Evolutionary conservation across 2,113 vertebrate genomes (phyloP).

Genomic region (Leptodactylus fuscus): DNA sequence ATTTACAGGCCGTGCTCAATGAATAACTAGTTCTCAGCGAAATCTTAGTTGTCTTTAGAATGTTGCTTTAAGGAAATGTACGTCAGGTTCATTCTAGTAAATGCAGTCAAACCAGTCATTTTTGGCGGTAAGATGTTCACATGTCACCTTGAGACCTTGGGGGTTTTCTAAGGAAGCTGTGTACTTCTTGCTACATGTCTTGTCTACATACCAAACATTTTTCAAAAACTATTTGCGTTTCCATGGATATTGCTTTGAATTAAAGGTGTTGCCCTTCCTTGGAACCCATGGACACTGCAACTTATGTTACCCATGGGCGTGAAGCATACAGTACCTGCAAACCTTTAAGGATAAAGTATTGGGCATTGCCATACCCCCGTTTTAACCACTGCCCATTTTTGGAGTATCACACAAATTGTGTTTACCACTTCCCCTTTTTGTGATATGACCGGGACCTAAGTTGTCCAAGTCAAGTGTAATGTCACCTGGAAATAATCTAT

Average conservation of each 20-base stretch:
- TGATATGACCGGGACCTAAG: too few species aligned
- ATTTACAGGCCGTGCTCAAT: not conserved
- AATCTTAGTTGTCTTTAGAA: not conserved
- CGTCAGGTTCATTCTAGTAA: not conserved
- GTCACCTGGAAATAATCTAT: too few species aligned
- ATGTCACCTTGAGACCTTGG: not conserved
- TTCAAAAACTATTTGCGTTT: not conserved
- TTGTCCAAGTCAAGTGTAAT: too few species aligned
- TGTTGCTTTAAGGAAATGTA: not conserved
- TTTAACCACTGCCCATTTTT: too few species aligned
- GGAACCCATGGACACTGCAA: too few species aligned
- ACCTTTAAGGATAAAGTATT: too few species aligned
- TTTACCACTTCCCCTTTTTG: too few species aligned
- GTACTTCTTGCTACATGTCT: not conserved
- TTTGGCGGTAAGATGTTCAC: not conserved
- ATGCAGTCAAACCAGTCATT: constrained; percentile 9
- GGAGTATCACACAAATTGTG: too few species aligned
- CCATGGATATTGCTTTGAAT: not conserved
- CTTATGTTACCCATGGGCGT: too few species aligned
- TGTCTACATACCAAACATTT: not conserved
- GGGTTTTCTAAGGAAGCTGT: not conserved
- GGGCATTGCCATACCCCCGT: too few species aligned
- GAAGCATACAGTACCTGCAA: too few species aligned
- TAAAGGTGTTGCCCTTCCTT: too few species aligned
- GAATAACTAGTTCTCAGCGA: not conserved